Percentiles rank a stretch among this genome's conserved stretches.
Conservation (phyloP, 2,797 vertebrate species). For the Cygnus olor region DNA sequence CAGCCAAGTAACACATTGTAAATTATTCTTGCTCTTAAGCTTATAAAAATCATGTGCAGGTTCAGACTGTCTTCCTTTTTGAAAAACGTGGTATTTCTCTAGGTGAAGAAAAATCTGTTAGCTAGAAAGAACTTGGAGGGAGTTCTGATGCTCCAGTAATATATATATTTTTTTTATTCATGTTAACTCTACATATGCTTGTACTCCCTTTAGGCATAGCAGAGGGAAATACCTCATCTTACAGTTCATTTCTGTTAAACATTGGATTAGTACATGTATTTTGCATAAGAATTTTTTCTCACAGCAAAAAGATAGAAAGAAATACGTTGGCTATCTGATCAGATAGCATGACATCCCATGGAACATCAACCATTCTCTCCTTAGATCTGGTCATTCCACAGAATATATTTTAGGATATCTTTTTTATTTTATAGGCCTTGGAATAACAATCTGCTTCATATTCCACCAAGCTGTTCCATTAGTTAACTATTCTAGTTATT, state of each 20-base stretch:
- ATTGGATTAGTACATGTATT: neutral
- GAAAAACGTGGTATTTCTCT: neutral
- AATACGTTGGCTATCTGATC: neutral
- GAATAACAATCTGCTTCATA: neutral
- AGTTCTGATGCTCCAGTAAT: neutral
- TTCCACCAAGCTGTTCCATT: neutral
- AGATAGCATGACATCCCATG: neutral
- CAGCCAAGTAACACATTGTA: neutral
- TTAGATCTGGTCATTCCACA: neutral
- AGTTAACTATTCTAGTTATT: neutral
- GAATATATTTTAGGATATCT: neutral
- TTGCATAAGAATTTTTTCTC: neutral
- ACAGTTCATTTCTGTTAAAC: neutral
- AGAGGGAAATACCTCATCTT: neutral
- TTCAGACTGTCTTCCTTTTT: neutral
- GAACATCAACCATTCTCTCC: neutral
- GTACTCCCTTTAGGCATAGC: neutral
- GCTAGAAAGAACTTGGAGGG: neutral
- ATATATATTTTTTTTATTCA: neutral
- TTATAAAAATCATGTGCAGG: neutral
- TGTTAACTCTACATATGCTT: neutral
- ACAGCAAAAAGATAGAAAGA: neutral
- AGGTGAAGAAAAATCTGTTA: neutral
- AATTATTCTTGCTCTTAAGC: slow-evolving; percentile 7
- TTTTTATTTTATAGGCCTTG: neutral